These are phyloP conservation scores for Thalassophryne amazonica DNA, from an alignment of 2,797 vertebrate genomes.

Conservation along the genomic window DNA sequence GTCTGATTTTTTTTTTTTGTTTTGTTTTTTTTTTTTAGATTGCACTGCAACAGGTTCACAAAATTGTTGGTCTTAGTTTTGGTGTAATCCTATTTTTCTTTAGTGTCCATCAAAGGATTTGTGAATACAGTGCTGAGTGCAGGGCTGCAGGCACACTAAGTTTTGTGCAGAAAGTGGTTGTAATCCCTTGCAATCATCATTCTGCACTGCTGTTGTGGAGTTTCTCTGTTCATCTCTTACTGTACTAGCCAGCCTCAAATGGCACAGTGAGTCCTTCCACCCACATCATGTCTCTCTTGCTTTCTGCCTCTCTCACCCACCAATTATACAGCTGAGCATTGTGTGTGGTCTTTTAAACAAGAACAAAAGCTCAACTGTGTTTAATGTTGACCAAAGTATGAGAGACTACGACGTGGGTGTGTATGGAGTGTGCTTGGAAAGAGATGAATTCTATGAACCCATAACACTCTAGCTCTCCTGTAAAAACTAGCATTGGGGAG, in stretches of 20 bases:
- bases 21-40: too few species aligned
- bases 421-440: conserved; percentile 31
- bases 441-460: conserved; percentile 19
- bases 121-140: conserved; percentile 39
- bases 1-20: too few species aligned
- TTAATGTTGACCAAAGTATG: conserved; percentile 47
- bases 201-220: conserved; percentile 50
- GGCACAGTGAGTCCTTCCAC: conserved; percentile 64
- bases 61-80: neutral
- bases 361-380: conserved; percentile 60
- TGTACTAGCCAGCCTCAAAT: conserved; percentile 55
- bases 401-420: conserved; percentile 38
- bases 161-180: conserved; percentile 56
- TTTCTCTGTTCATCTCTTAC: conserved; percentile 41
- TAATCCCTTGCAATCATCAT: conserved; percentile 44
- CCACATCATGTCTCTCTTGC: conserved; percentile 55
- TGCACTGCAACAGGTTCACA: too few species aligned
- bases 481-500: too few species aligned
- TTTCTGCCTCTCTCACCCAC: conserved; percentile 22
- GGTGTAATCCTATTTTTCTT: neutral
- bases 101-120: conserved; percentile 23
- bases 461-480: too few species aligned
- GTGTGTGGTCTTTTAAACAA: conserved; percentile 66
- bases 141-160: conserved; percentile 54
- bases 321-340: conserved; percentile 56